Evolutionary conservation across 2,888 invertebrate genomes (phyloP).

Genomic region (Hypena proboscidalis): DNA sequence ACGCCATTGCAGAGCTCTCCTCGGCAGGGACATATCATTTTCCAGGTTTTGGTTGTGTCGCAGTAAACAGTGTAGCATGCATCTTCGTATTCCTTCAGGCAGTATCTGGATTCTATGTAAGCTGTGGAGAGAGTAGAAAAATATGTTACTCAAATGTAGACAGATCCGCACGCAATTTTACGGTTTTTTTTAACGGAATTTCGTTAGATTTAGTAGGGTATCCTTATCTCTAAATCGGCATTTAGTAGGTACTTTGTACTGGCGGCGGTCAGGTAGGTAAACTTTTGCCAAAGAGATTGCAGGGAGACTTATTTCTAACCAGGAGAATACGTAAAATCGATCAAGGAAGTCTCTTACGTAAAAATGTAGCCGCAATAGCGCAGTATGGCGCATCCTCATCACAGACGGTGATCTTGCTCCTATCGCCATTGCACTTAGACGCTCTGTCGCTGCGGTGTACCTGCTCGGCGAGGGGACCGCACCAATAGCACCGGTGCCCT

Average conservation of each 20-base stretch:
- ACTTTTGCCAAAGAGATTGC: too few relatives aligned
- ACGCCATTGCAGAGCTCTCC: constrained; percentile 76
- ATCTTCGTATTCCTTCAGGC: constrained; percentile 77
- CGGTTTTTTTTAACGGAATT: too few relatives aligned
- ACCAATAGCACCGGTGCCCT: constrained; percentile 72
- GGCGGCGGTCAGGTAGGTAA: too few relatives aligned
- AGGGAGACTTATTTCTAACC: constrained; percentile 4
- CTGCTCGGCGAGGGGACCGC: constrained; percentile 78
- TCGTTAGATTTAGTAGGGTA: too few relatives aligned
- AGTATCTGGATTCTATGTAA: constrained; percentile 71
- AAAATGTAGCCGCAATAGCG: constrained; percentile 70
- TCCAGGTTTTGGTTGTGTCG: constrained; percentile 72
- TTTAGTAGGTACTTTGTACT: too few relatives aligned
- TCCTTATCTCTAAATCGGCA: too few relatives aligned
- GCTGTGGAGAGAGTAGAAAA: constrained; percentile 58
- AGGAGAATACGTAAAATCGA: too few relatives aligned
- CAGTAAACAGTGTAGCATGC: constrained; percentile 76
- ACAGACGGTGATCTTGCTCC: constrained; percentile 58
- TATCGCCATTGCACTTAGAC: constrained; percentile 56
- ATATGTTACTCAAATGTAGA: too few relatives aligned
- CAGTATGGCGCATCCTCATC: constrained; percentile 68
- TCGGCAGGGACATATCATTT: constrained; percentile 75
- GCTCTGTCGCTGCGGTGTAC: constrained; percentile 74
- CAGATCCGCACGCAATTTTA: too few relatives aligned
- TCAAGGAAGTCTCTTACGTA: too few relatives aligned